Conservation (phyloP, 2,113 vertebrate genomes). For the Pycnonotus jocosus region DNA sequence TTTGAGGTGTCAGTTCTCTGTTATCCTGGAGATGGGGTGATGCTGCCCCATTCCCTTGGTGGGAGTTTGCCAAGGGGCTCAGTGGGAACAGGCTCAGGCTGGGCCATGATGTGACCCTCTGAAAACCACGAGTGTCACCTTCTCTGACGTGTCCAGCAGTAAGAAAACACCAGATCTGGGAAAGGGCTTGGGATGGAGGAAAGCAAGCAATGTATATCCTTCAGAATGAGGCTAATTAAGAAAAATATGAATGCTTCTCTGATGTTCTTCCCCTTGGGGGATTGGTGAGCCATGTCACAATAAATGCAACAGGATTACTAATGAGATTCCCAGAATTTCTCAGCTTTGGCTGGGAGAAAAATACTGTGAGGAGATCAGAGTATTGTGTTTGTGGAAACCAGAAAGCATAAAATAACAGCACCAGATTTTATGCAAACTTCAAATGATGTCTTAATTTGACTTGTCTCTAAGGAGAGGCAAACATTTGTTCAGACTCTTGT, state of each 20-base stretch:
- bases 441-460: neutral
- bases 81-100: neutral
- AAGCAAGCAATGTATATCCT: neutral
- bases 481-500: neutral
- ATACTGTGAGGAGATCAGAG: conserved; percentile 33
- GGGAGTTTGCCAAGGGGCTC: neutral
- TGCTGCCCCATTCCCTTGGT: neutral
- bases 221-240: neutral
- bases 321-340: conserved; percentile 51
- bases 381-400: conserved; percentile 36
- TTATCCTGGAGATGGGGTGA: neutral
- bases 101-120: neutral
- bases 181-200: neutral
- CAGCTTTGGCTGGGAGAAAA: conserved; percentile 12
- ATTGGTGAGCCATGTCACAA: conserved; percentile 19
- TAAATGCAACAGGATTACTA: conserved; percentile 25
- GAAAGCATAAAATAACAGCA: conserved; percentile 25
- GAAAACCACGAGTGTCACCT: neutral
- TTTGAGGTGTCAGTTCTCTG: neutral
- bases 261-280: conserved; percentile 30
- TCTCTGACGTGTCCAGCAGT: neutral
- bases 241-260: conserved; percentile 17
- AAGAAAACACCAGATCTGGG: conserved; percentile 8
- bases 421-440: neutral
- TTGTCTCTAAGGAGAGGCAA: neutral